Conservation (phyloP, 1,140 invertebrate species). For the Polypedilum pembai region DNA sequence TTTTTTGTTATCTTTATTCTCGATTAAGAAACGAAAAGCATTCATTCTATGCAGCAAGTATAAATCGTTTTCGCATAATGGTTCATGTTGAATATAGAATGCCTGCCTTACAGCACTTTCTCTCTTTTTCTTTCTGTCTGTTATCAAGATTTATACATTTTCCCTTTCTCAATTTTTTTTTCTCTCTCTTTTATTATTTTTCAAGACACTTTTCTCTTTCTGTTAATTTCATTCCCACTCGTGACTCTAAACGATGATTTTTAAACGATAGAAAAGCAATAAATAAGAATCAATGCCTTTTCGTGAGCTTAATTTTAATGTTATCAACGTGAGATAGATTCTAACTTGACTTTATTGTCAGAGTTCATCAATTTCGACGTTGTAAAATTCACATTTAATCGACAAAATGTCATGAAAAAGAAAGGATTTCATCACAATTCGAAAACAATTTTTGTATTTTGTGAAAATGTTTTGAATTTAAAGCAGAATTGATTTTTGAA, state of each 20-base stretch:
- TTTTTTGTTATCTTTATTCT: constrained; percentile 20
- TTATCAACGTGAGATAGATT: not conserved
- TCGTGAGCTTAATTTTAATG: constrained; percentile 18
- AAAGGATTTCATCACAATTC: too few species aligned
- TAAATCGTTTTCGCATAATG: constrained; percentile 21
- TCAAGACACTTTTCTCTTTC: not conserved
- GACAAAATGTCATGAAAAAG: not conserved
- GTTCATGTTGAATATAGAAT: constrained; percentile 17
- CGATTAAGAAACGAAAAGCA: not conserved
- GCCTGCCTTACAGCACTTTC: not conserved
- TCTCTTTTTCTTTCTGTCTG: too few species aligned
- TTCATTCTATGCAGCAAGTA: not conserved
- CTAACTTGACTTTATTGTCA: not conserved
- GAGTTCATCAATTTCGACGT: not conserved
- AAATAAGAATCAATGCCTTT: constrained; percentile 9
- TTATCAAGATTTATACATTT: constrained; percentile 20
- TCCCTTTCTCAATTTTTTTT: not conserved
- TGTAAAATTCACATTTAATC: not conserved
- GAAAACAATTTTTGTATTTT: too few species aligned
- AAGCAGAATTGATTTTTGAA: too few species aligned
- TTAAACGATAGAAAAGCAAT: not conserved
- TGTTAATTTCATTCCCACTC: not conserved
- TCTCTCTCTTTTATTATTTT: not conserved
- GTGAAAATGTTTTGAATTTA: too few species aligned
- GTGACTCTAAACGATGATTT: not conserved